Percentiles rank a stretch among this genome's conserved stretches.
Evolutionary conservation across 1,140 invertebrate genomes (phyloP).

Genomic region (Metaphire vulgaris): DNA sequence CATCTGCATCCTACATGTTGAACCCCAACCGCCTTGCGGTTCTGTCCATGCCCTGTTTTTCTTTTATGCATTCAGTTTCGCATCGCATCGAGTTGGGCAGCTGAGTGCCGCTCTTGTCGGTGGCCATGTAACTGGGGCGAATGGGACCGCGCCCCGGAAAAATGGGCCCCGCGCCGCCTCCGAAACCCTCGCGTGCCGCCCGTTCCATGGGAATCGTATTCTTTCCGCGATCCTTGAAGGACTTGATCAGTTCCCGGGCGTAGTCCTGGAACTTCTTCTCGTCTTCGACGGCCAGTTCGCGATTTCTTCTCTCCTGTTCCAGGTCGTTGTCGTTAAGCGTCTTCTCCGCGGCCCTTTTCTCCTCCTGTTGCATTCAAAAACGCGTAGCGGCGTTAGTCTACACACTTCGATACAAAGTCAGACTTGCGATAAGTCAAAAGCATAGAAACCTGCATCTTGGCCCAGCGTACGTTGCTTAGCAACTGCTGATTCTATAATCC

Average conservation of each 20-base stretch:
- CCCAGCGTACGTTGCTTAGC: no score
- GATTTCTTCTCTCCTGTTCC: conserved; percentile 42
- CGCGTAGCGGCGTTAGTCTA: no score
- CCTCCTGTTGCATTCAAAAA: no score
- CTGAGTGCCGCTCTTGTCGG: conserved; percentile 43
- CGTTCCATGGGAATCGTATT: conserved; percentile 48
- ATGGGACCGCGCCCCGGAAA: conserved; percentile 47
- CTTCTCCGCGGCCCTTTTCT: conserved; percentile 30
- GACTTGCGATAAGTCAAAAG: no score
- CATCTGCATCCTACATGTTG: no score
- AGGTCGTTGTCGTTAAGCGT: conserved; percentile 34
- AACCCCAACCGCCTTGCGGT: not conserved
- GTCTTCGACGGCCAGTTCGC: conserved; percentile 42
- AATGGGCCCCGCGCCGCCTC: conserved; percentile 41
- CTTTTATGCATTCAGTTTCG: conserved; percentile 42
- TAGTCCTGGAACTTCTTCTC: conserved; percentile 51
- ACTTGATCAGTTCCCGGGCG: conserved; percentile 48
- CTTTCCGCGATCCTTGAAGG: conserved; percentile 46
- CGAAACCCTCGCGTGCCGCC: conserved; percentile 43
- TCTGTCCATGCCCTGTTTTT: conserved; percentile 8
- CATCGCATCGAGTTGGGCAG: conserved; percentile 44
- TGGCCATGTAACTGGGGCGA: conserved; percentile 47
- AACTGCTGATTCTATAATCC: no score
- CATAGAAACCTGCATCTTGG: no score
- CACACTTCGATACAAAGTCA: no score